phyloP scores from a whole-genome alignment of 2,888 invertebrate genomes.

The Caenorhabditis panamensis region DNA sequence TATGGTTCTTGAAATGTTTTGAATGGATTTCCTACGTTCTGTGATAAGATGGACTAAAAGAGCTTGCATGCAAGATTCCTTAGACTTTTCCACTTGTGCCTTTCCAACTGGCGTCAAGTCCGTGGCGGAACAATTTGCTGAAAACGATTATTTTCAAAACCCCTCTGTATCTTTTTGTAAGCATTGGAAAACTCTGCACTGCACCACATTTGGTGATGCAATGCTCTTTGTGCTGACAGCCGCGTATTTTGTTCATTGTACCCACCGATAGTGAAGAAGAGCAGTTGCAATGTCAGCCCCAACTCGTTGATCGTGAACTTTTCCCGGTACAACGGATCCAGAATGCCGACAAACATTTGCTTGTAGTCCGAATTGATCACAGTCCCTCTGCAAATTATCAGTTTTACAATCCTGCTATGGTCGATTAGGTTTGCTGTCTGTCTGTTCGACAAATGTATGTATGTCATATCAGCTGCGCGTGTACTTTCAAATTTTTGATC shows the following conservation, averaged over 20 bases:
- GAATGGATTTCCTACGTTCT: slow-evolving; percentile 5
- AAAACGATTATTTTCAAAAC: slow-evolving; percentile 8
- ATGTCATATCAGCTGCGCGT: slow-evolving; percentile 5
- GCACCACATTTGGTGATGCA: slow-evolving; percentile 5
- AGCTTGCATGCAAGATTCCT: slow-evolving; percentile 36
- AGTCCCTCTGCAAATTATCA: slow-evolving; percentile 25
- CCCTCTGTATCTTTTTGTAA: background rate
- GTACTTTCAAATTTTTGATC: slow-evolving; percentile 1
- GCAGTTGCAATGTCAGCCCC: slow-evolving; percentile 42
- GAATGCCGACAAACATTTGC: slow-evolving; percentile 54
- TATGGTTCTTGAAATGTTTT: background rate
- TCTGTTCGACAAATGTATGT: slow-evolving; percentile 32
- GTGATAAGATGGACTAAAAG: slow-evolving; percentile 33
- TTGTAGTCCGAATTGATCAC: slow-evolving; percentile 20
- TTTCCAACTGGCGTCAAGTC: slow-evolving; percentile 22
- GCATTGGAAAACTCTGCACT: background rate
- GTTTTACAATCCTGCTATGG: background rate
- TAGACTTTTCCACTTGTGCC: slow-evolving; percentile 18
- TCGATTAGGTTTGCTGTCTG: slow-evolving; percentile 17
- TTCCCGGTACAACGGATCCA: slow-evolving; percentile 54
- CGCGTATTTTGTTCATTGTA: slow-evolving; percentile 37
- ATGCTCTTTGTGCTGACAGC: slow-evolving; percentile 48
- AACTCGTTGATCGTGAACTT: slow-evolving; percentile 55
- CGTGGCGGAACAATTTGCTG: slow-evolving; percentile 11
- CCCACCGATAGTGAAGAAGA: slow-evolving; percentile 55